Evolutionary conservation across 2,888 invertebrate species (phyloP).

Genomic region (Penaeus monodon): DNA sequence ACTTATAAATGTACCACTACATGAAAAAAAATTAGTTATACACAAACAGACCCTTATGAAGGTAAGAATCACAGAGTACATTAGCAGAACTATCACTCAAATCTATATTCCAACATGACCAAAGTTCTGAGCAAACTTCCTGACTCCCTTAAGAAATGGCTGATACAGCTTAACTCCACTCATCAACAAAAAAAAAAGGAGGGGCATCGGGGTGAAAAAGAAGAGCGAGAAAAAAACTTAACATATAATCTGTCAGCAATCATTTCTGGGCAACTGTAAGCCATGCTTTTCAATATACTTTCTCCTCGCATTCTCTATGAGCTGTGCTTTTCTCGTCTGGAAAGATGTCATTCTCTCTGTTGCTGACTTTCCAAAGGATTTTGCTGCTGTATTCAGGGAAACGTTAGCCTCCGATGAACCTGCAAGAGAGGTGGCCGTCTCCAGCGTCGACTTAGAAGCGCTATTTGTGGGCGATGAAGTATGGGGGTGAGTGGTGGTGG

Average conservation of each 20-base stretch:
- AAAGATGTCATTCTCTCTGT: slow-evolving; percentile 80
- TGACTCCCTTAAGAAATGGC: background rate
- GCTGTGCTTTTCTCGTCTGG: slow-evolving; percentile 82
- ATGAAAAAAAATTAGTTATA: no score
- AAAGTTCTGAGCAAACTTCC: no score
- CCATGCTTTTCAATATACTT: slow-evolving; percentile 68
- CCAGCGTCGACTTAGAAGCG: slow-evolving; percentile 66
- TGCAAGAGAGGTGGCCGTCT: slow-evolving; percentile 34
- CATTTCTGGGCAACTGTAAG: slow-evolving; percentile 46
- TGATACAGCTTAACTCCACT: slow-evolving; percentile 32
- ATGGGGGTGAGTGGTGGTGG: slow-evolving; percentile 17
- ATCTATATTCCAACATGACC: no score
- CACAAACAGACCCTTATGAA: background rate
- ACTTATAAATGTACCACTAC: no score
- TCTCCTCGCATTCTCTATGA: slow-evolving; percentile 82
- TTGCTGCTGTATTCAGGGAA: slow-evolving; percentile 68
- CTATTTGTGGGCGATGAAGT: slow-evolving; percentile 57
- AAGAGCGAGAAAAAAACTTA: slow-evolving; percentile 14
- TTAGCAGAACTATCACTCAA: slow-evolving; percentile 4
- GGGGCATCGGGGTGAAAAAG: background rate
- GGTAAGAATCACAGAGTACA: slow-evolving; percentile 18
- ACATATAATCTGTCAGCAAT: slow-evolving; percentile 49
- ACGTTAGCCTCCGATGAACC: slow-evolving; percentile 11
- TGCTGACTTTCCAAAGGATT: slow-evolving; percentile 71
- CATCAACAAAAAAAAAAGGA: slow-evolving; percentile 10